Conservation (phyloP, 2,888 invertebrate genomes). For the Drosophila melanosoma region DNA sequence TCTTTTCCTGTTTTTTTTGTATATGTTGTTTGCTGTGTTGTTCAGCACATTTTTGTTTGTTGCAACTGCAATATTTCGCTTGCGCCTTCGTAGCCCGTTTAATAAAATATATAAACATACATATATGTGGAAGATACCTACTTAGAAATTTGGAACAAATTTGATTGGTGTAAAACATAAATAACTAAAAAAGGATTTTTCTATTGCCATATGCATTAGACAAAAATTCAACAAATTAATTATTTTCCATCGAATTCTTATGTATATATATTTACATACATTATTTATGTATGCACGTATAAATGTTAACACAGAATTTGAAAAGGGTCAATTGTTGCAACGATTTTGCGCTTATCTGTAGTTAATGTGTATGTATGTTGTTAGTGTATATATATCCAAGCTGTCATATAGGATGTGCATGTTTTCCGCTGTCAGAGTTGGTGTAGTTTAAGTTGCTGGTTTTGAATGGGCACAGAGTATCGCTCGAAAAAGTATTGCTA, state of each 20-base stretch:
- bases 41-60: slow-evolving; percentile 47
- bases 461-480: slow-evolving; percentile 60
- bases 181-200: slow-evolving; percentile 31
- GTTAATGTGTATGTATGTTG: slow-evolving; percentile 28
- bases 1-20: slow-evolving; percentile 45
- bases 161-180: slow-evolving; percentile 38
- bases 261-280: slow-evolving; percentile 15
- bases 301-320: slow-evolving; percentile 52
- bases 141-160: slow-evolving; percentile 17
- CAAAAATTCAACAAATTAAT: slow-evolving; percentile 22
- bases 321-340: slow-evolving; percentile 49
- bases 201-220: slow-evolving; percentile 39
- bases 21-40: slow-evolving; percentile 25
- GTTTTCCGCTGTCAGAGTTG: slow-evolving; percentile 28
- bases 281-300: slow-evolving; percentile 41
- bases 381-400: slow-evolving; percentile 47
- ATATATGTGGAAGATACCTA: slow-evolving; percentile 21
- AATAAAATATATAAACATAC: slow-evolving; percentile 8
- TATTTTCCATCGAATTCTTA: slow-evolving; percentile 7
- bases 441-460: slow-evolving; percentile 15
- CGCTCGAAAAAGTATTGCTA: slow-evolving; percentile 60
- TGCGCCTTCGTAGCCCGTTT: slow-evolving; percentile 46
- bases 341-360: slow-evolving; percentile 19
- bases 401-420: slow-evolving; percentile 58
- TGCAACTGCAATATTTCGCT: slow-evolving; percentile 43